Base-by-base conservation (phyloP, 2,888 invertebrate species). In the Physocephala rufipes region DNA sequence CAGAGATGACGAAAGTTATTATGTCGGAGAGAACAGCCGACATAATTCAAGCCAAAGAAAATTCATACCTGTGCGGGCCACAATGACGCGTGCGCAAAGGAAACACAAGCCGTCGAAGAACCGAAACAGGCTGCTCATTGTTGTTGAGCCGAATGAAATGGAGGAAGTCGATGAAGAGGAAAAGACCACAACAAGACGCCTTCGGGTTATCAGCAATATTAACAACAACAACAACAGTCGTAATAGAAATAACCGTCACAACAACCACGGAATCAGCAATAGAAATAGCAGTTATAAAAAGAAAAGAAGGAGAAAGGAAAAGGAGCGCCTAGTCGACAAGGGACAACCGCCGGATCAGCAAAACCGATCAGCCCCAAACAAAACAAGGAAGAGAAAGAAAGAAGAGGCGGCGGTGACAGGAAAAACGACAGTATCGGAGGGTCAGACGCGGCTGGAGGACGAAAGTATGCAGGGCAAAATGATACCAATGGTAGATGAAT, bases 131-230 rank as follows among this genome's bases (percentile, higher is more conserved):
- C 78, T 82, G 76, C 78, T 82, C 77, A 80, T 82, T 78, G 81
- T 80, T 74, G 79, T 43, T 73, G 43, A 36, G 36, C 4, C 36
- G 36, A 36, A 70, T 70, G 28, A n/a, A n/a, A n/a, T n/a, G 65
- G 43, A 36, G 12, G 53, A 43, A 30, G 58, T 67, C 5, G 58
- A 16, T 16, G 58, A 9, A 43, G 43, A 43, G 64, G 76, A 76
- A 72, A 80, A 81, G 75, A 80, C 82, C 75, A 81, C 81, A 74
- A 81, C 79, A 68, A 78, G 79, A 76, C 78, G 80, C 68, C 72
- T 80, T 71, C 79, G 80, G 58, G 58, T 64, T 24, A 70, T 63
- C 67, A 71, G 55, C 67, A 64, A 65, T 64, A 47, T 45, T 1
- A 59, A 61, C n/a, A 58, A 67, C 47, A 67, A 59, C 59, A 65